Conservation (phyloP, 2,888 invertebrate genomes). For the Azorinus chamasolen region DNA sequence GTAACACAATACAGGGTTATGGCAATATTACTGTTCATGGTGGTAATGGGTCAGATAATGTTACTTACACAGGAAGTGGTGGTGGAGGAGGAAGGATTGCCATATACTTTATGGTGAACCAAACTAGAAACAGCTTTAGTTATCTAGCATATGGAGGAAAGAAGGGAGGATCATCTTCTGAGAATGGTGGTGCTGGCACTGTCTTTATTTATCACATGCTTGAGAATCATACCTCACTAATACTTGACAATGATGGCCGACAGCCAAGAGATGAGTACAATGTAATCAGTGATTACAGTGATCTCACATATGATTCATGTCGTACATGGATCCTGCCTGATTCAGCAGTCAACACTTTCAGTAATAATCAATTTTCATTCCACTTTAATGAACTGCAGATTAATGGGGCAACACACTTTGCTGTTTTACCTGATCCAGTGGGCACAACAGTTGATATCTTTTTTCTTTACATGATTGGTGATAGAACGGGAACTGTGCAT, state of each 20-base stretch:
- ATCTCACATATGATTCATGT: constrained; percentile 69
- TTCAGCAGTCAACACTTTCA: constrained; percentile 69
- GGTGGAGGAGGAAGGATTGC: constrained; percentile 79
- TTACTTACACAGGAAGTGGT: constrained; percentile 71
- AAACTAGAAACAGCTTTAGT: constrained; percentile 74
- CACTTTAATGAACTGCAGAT: constrained; percentile 74
- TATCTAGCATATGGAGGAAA: constrained; percentile 71
- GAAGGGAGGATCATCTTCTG: constrained; percentile 58
- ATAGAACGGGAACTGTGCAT: constrained; percentile 79
- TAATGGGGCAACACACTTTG: constrained; percentile 73
- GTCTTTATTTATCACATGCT: constrained; percentile 73
- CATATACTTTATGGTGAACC: constrained; percentile 73
- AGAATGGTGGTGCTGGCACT: constrained; percentile 75
- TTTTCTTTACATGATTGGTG: constrained; percentile 81
- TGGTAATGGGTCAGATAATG: constrained; percentile 62
- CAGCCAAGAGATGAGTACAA: constrained; percentile 60
- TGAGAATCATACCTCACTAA: constrained; percentile 71
- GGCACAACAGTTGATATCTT: constrained; percentile 62
- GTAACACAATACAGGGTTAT: constrained; percentile 73
- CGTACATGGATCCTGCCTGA: constrained; percentile 74
- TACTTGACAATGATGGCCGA: constrained; percentile 71
- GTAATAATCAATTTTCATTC: constrained; percentile 62
- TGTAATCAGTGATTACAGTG: constrained; percentile 66
- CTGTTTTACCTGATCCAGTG: constrained; percentile 65
- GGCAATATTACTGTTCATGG: constrained; percentile 76